A percentile compares a stretch with the other conserved stretches of the same genome.
These are phyloP conservation scores for Spicauda simplicius DNA, from an alignment of 2,888 invertebrate genomes.

Conservation along the genomic window DNA sequence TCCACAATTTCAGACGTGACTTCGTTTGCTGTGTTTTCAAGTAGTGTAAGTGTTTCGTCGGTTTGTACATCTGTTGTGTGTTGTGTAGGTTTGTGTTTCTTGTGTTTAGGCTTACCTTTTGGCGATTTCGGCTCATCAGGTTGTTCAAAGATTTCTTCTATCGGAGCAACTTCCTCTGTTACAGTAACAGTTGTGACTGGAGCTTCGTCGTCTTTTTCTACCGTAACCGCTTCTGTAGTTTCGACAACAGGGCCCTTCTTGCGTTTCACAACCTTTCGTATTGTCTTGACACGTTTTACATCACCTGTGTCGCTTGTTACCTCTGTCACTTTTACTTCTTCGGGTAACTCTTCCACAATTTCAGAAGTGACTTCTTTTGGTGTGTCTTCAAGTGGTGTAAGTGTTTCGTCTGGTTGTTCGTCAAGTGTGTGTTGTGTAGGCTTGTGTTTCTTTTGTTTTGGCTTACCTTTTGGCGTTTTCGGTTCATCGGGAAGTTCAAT, in stretches of 20 bases:
- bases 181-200: constrained; percentile 45
- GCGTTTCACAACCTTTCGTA: constrained; percentile 38
- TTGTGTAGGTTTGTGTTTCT: constrained; percentile 38
- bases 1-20: constrained; percentile 50
- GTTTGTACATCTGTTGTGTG: constrained; percentile 46
- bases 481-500: constrained; percentile 47
- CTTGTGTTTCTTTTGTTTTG: constrained; percentile 43
- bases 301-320: constrained; percentile 46
- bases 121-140: constrained; percentile 34
- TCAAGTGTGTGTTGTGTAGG: too few relatives aligned
- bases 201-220: constrained; percentile 36
- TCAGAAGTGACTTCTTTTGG: constrained; percentile 31
- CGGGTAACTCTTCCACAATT: constrained; percentile 34
- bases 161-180: constrained; percentile 42
- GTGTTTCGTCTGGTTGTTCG: constrained; percentile 45
- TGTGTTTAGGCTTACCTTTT: constrained; percentile 36
- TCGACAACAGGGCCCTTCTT: constrained; percentile 45
- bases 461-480: constrained; percentile 41
- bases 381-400: constrained; percentile 47
- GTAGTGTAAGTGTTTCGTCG: neutral
- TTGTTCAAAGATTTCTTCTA: constrained; percentile 43
- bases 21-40: constrained; percentile 42
- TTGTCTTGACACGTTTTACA: constrained; percentile 47
- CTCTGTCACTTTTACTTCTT: constrained; percentile 21
- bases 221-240: constrained; percentile 47